Evolutionary conservation across 2,888 invertebrate species (phyloP).

Genomic region (Acronicta aceris): DNA sequence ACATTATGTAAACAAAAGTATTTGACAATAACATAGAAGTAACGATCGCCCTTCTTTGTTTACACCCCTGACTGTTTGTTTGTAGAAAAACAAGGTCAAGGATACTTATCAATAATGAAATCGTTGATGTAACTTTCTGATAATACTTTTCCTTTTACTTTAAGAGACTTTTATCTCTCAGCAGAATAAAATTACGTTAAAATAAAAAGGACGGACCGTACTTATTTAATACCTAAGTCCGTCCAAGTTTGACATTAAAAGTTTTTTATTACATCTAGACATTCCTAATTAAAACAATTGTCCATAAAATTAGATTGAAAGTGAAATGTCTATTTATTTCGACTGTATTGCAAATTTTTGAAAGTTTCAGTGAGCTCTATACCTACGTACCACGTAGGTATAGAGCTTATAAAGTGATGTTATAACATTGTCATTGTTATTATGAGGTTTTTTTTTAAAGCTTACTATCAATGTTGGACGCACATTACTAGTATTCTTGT

Average conservation of each 20-base stretch:
- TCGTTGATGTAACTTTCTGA: conserved; percentile 32
- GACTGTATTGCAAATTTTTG: conserved; percentile 5
- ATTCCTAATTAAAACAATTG: conserved; percentile 7
- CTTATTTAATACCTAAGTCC: conserved; percentile 20
- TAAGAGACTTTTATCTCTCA: conserved; percentile 19
- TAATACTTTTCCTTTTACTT: conserved; percentile 33
- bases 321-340: conserved; percentile 6
- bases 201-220: conserved; percentile 23
- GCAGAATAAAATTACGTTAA: conserved; percentile 24
- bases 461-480: too few relatives aligned
- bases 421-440: too few relatives aligned
- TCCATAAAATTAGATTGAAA: conserved; percentile 10
- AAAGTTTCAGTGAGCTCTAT: conserved; percentile 2
- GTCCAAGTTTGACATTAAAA: conserved; percentile 14
- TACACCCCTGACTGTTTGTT: conserved; percentile 45
- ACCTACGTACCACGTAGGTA: too few relatives aligned
- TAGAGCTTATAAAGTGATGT: too few relatives aligned
- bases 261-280: conserved; percentile 3
- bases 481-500: too few relatives aligned
- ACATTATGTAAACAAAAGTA: conserved; percentile 84
- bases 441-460: too few relatives aligned
- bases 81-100: conserved; percentile 53
- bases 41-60: conserved; percentile 67
- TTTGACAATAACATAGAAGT: conserved; percentile 75
- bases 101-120: conserved; percentile 47